Evolutionary conservation across 2,888 invertebrate species (phyloP), one percentile per base, ranked within the genome.

Genomic region (Dilophus febrilis): DNA sequence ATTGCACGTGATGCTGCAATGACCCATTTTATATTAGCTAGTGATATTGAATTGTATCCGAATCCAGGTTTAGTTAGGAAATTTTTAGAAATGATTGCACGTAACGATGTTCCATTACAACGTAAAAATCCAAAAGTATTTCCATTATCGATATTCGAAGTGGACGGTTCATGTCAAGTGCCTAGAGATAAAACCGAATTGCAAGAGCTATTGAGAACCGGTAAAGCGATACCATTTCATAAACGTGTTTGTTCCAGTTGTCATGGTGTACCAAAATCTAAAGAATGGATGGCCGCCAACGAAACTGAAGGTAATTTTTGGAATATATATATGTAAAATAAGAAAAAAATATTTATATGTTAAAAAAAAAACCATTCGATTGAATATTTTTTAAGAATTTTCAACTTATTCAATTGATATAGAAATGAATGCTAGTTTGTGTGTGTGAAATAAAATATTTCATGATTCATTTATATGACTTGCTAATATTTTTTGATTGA

Each of bases 21-120:
- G 34, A 88, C 90, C 1, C 77, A 84, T 57, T 90, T 73, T 57
- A 71, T 90, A 31, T 68, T 90, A 41, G 77, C 87, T 19, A 86
- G 86, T 39, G 90, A 91, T 57, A 86, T 90, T 51, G 90, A 91
- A 59, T 70, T 91, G 41, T 90, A 90, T 61, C 90, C 90, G 35
- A 86, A 81, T 64, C 81, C 84, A 7, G 74, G 80, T 50, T 62
- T 90, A 49, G 79, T 83, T 40, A 71, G 73, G 18, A 73, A 77
- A 56, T 90, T 91, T 64, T 67, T 90, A 48, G 78, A 82, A 52
- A 84, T 90, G 85, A 75, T 88, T 47, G 75, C 79, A 18, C 71
- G 74, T 50, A 78, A 80, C 50, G 70, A 66, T 45, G 71, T 72
- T 38, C 81, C 82, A 40, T 65, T 83, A 36, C 58, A 63, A 38